Conservation (phyloP, 2,797 vertebrate genomes). For the Urocyon cinereoargenteus region DNA sequence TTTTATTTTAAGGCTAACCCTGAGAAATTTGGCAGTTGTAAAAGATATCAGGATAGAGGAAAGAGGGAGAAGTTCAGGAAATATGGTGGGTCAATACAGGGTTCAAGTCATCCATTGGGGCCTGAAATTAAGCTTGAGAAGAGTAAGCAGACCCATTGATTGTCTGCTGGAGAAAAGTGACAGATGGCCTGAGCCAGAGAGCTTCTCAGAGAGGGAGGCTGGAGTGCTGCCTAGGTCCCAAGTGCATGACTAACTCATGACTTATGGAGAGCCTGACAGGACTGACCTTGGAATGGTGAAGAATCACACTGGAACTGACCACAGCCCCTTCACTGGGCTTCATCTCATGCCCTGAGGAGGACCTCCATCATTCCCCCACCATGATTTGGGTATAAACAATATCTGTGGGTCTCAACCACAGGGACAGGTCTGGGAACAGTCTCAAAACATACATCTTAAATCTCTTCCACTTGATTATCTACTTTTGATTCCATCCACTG, state of each 20-base stretch:
- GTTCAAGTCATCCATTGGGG: constrained; percentile 9
- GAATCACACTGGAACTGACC: constrained; percentile 45
- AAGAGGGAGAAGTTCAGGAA: neutral
- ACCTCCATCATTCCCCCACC: neutral
- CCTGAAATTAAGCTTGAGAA: constrained; percentile 41
- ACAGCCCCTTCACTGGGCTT: constrained; percentile 16
- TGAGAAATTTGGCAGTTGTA: constrained; percentile 40
- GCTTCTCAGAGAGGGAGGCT: neutral
- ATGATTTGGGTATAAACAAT: neutral
- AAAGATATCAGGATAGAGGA: constrained; percentile 17
- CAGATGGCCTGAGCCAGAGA: neutral
- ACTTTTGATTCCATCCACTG: neutral
- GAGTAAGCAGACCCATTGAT: neutral
- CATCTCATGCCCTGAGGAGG: neutral
- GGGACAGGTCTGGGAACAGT: constrained; percentile 59
- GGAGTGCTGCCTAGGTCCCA: constrained; percentile 58
- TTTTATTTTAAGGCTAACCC: constrained; percentile 22
- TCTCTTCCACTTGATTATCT: constrained; percentile 56
- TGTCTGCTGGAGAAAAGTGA: constrained; percentile 10
- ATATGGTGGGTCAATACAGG: neutral
- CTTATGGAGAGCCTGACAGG: constrained; percentile 39
- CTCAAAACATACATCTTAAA: constrained; percentile 72
- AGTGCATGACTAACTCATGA: constrained; percentile 57
- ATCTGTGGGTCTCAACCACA: constrained; percentile 31
- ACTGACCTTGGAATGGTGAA: constrained; percentile 14